Evolutionary conservation across 2,888 invertebrate genomes (phyloP).

Genomic region (Troides aeacus): DNA sequence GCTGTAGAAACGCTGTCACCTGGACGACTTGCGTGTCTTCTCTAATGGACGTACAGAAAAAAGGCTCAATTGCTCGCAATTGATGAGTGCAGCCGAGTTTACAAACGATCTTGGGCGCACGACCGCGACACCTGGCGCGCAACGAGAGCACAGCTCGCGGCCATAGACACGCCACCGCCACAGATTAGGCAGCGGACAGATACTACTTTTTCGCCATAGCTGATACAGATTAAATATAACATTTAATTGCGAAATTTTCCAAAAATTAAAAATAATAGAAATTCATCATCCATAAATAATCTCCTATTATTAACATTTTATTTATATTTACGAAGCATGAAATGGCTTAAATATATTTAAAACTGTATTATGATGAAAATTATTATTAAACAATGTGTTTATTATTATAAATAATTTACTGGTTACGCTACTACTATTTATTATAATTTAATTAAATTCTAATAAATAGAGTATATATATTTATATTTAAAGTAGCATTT

Average conservation of each 20-base stretch:
- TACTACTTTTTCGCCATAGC: neutral
- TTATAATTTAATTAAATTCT: too few relatives aligned
- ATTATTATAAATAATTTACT: too few relatives aligned
- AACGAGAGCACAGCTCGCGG: conserved; percentile 47
- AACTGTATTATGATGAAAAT: too few relatives aligned
- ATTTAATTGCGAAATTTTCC: neutral
- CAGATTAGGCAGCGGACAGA: conserved; percentile 26
- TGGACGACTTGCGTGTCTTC: conserved; percentile 59
- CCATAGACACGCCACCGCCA: conserved; percentile 32
- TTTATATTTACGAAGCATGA: too few relatives aligned
- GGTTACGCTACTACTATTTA: too few relatives aligned
- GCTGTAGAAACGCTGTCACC: conserved; percentile 50
- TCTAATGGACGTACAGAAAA: conserved; percentile 68
- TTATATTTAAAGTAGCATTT: neutral
- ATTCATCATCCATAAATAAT: too few relatives aligned
- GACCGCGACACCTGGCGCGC: conserved; percentile 64
- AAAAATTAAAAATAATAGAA: neutral
- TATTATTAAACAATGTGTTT: too few relatives aligned
- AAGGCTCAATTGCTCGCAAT: conserved; percentile 69
- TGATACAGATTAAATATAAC: neutral
- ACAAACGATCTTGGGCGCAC: conserved; percentile 60
- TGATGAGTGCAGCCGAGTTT: conserved; percentile 62
- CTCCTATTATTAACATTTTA: too few relatives aligned
- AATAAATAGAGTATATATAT: too few relatives aligned
- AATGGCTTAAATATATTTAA: too few relatives aligned